Evolutionary conservation across 2,888 invertebrate species (phyloP).

Genomic region (Eretmocerus hayati): DNA sequence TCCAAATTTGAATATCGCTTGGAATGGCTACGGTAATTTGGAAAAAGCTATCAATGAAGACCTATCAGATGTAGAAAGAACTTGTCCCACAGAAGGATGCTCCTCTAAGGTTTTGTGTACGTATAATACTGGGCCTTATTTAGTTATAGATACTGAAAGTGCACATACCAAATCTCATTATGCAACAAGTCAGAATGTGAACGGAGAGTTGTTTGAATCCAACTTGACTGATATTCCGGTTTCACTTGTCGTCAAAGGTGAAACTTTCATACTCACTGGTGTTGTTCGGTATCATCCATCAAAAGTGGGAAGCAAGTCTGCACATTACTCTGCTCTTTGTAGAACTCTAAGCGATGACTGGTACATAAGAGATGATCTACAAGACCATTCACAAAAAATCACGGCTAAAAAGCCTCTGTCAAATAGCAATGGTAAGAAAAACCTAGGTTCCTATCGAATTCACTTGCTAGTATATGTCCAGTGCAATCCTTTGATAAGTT

Average conservation of each 20-base stretch:
- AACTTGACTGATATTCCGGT: background rate
- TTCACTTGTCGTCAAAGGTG: background rate
- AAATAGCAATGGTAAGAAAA: too few relatives aligned
- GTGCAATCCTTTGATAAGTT: background rate
- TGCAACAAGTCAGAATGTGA: background rate
- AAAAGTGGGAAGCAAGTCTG: background rate
- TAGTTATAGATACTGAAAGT: background rate
- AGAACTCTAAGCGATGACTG: background rate
- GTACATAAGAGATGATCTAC: background rate
- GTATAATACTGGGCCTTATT: background rate
- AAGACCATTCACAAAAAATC: background rate
- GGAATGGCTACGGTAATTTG: background rate
- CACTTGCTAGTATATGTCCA: background rate
- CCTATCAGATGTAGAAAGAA: background rate
- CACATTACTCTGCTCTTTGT: background rate
- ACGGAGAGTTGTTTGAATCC: background rate
- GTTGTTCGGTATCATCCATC: background rate
- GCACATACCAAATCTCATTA: background rate
- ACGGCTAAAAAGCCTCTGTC: too few relatives aligned
- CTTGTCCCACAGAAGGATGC: background rate
- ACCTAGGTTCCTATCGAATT: background rate
- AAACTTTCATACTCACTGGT: background rate
- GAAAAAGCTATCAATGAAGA: background rate
- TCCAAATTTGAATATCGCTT: background rate
- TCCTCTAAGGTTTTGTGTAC: background rate